These are phyloP conservation scores for Artemia franciscana DNA, from an alignment of 1,140 invertebrate species.

Conservation along the genomic window DNA sequence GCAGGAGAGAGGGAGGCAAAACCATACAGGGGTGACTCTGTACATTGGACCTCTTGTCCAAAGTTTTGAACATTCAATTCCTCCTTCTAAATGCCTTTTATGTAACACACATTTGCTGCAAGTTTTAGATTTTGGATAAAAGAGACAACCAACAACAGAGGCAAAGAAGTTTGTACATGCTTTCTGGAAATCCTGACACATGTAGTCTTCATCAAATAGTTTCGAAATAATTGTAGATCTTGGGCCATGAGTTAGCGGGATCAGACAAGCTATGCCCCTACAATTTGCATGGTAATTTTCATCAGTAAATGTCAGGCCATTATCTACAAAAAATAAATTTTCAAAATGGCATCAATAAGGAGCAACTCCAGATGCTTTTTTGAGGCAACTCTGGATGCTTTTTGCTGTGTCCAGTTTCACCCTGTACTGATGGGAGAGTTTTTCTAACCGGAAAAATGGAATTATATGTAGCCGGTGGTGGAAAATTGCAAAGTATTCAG, in stretches of 20 bases:
- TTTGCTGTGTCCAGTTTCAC: not conserved
- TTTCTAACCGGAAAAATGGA: not conserved
- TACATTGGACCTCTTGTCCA: not conserved
- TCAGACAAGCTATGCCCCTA: not conserved
- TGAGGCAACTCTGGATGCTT: not conserved
- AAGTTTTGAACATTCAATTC: not conserved
- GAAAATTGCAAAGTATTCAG: too few relatives aligned
- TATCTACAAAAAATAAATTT: not conserved
- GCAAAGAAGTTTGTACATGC: not conserved
- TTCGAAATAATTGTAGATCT: not conserved
- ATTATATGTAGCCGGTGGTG: not conserved
- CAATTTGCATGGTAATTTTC: not conserved
- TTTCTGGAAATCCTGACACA: not conserved
- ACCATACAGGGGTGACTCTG: not conserved
- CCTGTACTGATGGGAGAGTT: not conserved
- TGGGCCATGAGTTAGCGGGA: not conserved
- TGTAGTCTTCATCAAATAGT: not conserved
- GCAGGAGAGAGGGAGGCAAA: too few relatives aligned
- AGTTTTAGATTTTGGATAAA: not conserved
- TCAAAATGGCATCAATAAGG: not conserved
- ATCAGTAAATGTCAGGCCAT: not conserved
- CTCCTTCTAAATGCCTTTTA: not conserved
- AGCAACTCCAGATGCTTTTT: not conserved
- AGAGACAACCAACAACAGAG: not conserved
- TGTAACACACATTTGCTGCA: not conserved